phyloP scores from a whole-genome alignment of 2,888 invertebrate species.

The Chalcis sispes region DNA sequence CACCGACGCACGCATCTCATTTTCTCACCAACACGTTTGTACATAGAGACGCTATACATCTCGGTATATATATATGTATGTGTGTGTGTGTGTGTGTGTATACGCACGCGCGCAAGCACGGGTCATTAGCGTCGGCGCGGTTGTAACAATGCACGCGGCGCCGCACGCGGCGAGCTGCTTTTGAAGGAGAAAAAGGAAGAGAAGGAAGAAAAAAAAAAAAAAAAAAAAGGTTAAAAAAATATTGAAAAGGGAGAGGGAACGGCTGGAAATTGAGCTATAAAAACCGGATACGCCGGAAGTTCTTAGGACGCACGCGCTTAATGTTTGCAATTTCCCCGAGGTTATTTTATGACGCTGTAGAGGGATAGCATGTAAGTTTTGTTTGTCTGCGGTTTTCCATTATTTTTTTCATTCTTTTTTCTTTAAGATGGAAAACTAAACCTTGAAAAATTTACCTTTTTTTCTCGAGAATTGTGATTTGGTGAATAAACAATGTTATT shows the following conservation, averaged over 20 bases:
- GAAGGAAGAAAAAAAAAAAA: background rate
- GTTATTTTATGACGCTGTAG: constrained; percentile 22
- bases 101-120: no score
- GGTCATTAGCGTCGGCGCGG: constrained; percentile 17
- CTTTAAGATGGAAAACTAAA: no score
- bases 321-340: constrained; percentile 44
- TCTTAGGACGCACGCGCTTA: constrained; percentile 31
- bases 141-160: constrained; percentile 26
- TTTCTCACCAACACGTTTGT: no score
- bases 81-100: no score
- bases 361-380: no score
- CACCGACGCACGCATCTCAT: no score
- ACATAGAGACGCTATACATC: no score
- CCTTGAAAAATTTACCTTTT: no score
- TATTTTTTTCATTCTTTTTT: background rate
- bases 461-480: no score
- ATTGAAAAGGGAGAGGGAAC: constrained; percentile 9
- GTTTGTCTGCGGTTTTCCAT: constrained; percentile 34
- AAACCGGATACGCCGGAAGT: constrained; percentile 35
- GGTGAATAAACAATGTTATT: no score
- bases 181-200: background rate
- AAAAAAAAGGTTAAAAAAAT: background rate
- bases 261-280: constrained; percentile 34
- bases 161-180: background rate
- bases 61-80: no score